These are phyloP conservation scores for Drosophila busckii DNA, from an alignment of 1,140 invertebrate species.

Conservation along the genomic window DNA sequence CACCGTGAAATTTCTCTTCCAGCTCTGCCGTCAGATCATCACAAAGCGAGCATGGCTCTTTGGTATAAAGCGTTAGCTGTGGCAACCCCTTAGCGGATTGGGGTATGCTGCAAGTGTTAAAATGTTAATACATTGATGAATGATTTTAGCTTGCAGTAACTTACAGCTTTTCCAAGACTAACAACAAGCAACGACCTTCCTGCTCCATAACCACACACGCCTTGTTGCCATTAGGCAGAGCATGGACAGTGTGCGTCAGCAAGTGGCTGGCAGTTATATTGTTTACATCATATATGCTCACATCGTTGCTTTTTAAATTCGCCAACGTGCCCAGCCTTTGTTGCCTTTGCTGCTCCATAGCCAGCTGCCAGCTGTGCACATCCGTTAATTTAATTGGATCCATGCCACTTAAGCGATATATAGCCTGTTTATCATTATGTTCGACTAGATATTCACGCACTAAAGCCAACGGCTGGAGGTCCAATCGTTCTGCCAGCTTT, in stretches of 20 bases:
- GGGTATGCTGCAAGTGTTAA: conserved; percentile 29
- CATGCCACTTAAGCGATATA: conserved; percentile 54
- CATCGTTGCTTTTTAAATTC: conserved; percentile 95
- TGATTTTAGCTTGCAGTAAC: not conserved
- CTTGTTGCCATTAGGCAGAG: conserved; percentile 91
- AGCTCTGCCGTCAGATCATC: conserved; percentile 88
- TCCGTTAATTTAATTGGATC: conserved; percentile 7
- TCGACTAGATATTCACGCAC: conserved; percentile 92
- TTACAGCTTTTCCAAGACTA: conserved; percentile 53
- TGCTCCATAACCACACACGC: conserved; percentile 85
- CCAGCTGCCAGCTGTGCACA: conserved; percentile 39
- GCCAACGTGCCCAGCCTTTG: conserved; percentile 87
- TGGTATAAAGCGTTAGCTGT: conserved; percentile 88
- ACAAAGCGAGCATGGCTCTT: conserved; percentile 89
- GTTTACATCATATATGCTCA: conserved; percentile 95
- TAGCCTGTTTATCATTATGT: conserved; percentile 88
- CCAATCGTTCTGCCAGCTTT: conserved; percentile 85
- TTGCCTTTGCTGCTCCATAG: conserved; percentile 81
- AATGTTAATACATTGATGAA: not conserved
- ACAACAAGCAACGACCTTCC: conserved; percentile 20
- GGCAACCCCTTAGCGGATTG: conserved; percentile 53
- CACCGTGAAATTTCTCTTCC: conserved; percentile 80
- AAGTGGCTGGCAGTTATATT: conserved; percentile 98
- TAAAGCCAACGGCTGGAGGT: conserved; percentile 91
- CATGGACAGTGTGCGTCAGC: conserved; percentile 92